phyloP scores from a whole-genome alignment of 1,140 invertebrate genomes.

The Linepithema humile region DNA sequence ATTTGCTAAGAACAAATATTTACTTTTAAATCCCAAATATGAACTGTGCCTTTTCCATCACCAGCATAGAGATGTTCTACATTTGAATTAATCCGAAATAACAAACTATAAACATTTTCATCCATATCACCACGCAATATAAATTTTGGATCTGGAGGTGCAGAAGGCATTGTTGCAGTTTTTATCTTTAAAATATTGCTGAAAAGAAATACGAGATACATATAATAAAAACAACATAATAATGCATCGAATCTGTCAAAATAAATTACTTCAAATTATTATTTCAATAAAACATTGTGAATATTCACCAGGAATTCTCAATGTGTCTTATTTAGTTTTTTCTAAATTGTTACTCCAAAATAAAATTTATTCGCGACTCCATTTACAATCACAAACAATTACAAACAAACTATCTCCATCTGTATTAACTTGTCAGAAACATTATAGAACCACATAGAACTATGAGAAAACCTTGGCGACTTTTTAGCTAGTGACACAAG shows the following conservation, averaged over 20 bases:
- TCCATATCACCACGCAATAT: slow-evolving; percentile 87
- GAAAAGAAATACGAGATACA: slow-evolving; percentile 4
- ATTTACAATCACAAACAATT: no score
- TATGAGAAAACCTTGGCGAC: no score
- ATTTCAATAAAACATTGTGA: no score
- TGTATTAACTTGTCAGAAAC: no score
- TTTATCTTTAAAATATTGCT: slow-evolving; percentile 34
- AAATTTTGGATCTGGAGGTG: slow-evolving; percentile 88
- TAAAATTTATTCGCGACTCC: no score
- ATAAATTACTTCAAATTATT: neutral
- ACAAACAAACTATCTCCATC: no score
- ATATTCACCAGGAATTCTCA: no score
- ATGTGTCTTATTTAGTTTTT: no score
- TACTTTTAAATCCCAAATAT: slow-evolving; percentile 90
- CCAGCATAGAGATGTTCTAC: slow-evolving; percentile 88
- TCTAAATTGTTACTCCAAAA: no score
- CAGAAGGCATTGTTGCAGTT: neutral
- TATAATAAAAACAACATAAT: neutral
- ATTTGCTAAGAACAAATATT: slow-evolving; percentile 46
- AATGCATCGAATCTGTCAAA: neutral
- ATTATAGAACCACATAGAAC: no score
- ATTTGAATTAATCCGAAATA: slow-evolving; percentile 86
- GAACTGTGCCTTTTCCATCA: slow-evolving; percentile 88
- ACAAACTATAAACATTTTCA: slow-evolving; percentile 86
- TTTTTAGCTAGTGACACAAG: no score